A percentile compares a stretch with the other conserved stretches of the same genome.
These are phyloP conservation scores for Sycophila texana DNA, from an alignment of 2,888 invertebrate species.

Conservation along the genomic window DNA sequence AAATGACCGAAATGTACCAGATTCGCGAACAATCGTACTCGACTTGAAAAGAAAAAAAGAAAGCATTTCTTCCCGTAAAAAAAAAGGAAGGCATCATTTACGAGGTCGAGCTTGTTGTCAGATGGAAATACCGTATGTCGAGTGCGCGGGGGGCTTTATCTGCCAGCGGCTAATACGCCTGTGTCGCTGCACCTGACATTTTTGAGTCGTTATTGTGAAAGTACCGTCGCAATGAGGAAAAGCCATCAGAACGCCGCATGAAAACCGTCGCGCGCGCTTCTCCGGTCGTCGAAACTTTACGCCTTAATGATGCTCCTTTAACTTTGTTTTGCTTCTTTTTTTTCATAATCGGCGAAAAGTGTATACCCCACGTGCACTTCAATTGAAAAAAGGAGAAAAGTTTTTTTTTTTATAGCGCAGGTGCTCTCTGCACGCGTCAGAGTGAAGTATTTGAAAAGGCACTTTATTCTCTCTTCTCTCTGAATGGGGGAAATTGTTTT, in stretches of 20 bases:
- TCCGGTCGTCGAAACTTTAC: constrained; percentile 13
- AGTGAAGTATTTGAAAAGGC: too few species aligned
- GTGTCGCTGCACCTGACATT: constrained; percentile 43
- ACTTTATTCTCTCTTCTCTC: too few species aligned
- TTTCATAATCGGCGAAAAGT: not conserved
- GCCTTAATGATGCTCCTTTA: not conserved
- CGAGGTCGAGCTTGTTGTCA: not conserved
- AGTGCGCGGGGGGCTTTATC: not conserved
- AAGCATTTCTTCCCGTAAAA: not conserved
- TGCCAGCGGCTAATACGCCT: not conserved
- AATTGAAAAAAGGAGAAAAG: not conserved
- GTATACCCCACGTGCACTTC: not conserved
- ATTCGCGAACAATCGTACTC: not conserved
- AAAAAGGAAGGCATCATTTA: not conserved
- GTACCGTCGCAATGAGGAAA: constrained; percentile 44
- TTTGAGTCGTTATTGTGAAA: constrained; percentile 48
- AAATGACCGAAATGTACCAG: not conserved
- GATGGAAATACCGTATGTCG: not conserved
- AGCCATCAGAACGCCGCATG: not conserved
- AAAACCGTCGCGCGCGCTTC: constrained; percentile 17
- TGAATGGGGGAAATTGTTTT: too few species aligned
- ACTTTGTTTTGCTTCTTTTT: constrained; percentile 23
- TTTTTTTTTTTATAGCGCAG: not conserved
- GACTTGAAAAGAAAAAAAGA: not conserved
- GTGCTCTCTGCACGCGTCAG: too few species aligned